Percentiles rank a stretch among this genome's conserved stretches.
Evolutionary conservation across 2,113 vertebrate species (phyloP).

Genomic region (Mohoua ochrocephala): DNA sequence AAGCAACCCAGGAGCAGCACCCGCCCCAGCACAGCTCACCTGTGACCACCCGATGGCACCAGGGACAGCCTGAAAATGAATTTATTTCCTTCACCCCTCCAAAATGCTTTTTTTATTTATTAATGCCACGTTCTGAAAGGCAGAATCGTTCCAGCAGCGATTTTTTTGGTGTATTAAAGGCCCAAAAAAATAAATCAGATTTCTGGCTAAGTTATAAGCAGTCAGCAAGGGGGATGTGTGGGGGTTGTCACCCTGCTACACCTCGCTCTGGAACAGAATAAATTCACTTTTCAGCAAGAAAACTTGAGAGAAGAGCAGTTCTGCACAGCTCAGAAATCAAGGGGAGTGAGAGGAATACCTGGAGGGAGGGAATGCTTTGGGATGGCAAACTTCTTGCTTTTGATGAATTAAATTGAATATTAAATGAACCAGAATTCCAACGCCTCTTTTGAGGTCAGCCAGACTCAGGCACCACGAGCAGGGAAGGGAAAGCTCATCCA

Average conservation of each 20-base stretch:
- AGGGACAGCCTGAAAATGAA: not conserved
- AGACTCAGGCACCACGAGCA: not conserved
- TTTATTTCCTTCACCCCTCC: not conserved
- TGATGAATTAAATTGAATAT: not conserved
- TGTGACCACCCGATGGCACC: not conserved
- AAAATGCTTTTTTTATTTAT: not conserved
- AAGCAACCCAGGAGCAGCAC: not conserved
- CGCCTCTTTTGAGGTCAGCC: fast-evolving
- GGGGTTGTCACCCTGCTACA: not conserved
- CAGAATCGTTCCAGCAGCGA: not conserved
- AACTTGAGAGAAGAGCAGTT: not conserved
- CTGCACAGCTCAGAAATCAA: not conserved
- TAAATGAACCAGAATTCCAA: not conserved
- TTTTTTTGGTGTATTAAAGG: not conserved
- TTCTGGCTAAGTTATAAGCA: not conserved
- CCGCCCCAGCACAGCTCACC: not conserved
- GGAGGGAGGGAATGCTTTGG: not conserved
- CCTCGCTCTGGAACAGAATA: not conserved
- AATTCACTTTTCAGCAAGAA: not conserved
- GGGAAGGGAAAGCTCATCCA: not conserved
- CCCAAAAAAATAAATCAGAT: not conserved
- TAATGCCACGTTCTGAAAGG: not conserved
- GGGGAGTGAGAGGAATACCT: not conserved
- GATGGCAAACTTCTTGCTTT: not conserved
- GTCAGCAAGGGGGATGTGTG: not conserved